These are phyloP conservation scores for Silvanus unidentatus DNA, from an alignment of 2,888 invertebrate species.

Conservation along the genomic window DNA sequence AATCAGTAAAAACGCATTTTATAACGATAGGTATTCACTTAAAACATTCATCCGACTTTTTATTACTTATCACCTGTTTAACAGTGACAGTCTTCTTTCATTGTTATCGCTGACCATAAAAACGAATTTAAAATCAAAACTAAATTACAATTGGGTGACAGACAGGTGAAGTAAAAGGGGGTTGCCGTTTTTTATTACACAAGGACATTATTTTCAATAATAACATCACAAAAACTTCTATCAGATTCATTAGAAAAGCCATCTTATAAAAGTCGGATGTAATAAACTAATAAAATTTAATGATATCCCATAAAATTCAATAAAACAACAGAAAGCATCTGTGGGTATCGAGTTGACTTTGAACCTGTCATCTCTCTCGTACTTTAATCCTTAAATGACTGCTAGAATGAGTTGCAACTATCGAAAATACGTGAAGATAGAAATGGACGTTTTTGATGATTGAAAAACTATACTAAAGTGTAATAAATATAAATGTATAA, in stretches of 20 bases:
- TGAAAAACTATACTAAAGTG: constrained; percentile 17
- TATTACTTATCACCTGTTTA: no score
- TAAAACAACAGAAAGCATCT: constrained; percentile 33
- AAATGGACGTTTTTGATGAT: constrained; percentile 13
- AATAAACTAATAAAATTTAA: constrained; percentile 36
- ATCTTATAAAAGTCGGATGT: constrained; percentile 27
- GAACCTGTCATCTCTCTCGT: background rate
- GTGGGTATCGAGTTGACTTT: constrained; percentile 23
- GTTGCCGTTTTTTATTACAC: background rate
- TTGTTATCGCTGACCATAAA: no score
- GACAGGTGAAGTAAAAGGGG: no score
- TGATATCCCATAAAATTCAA: constrained; percentile 32
- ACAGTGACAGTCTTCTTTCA: no score
- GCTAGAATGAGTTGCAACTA: no score
- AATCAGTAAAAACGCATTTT: no score
- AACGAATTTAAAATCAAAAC: no score
- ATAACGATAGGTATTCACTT: no score
- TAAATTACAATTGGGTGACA: no score
- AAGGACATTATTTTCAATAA: constrained; percentile 1
- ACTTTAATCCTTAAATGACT: background rate
- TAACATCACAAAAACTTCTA: constrained; percentile 7
- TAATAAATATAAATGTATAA: background rate
- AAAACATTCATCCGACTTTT: no score
- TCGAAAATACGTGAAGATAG: background rate
- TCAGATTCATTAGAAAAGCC: constrained; percentile 29